These are phyloP conservation scores for Olivierus martensii DNA, from an alignment of 1,140 invertebrate species.

Conservation along the genomic window DNA sequence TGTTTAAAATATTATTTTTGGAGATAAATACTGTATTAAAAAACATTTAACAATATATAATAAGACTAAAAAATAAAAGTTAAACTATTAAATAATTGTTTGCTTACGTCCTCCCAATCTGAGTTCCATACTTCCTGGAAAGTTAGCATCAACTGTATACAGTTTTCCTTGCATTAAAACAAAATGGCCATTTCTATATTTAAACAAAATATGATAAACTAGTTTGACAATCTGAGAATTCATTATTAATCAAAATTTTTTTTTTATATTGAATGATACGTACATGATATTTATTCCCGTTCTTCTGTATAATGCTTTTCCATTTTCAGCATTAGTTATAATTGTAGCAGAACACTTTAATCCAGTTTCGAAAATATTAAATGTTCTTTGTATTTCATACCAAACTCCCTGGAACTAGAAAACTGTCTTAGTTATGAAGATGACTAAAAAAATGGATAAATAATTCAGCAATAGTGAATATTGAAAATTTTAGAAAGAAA, in stretches of 20 bases:
- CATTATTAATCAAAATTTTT: too few species aligned
- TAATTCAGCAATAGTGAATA: too few species aligned
- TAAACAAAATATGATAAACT: too few species aligned
- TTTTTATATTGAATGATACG: background rate
- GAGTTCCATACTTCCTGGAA: slow-evolving; percentile 3
- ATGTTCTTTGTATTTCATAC: slow-evolving; percentile 11
- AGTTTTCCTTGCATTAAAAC: too few species aligned
- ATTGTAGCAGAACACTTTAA: slow-evolving; percentile 8
- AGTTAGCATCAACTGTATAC: background rate
- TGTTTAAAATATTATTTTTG: background rate
- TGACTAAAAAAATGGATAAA: too few species aligned
- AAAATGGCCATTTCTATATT: too few species aligned
- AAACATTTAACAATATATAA: background rate
- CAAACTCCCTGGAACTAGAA: slow-evolving; percentile 9
- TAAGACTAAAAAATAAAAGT: too few species aligned
- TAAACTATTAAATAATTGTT: too few species aligned
- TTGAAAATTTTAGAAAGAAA: too few species aligned
- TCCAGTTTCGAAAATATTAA: slow-evolving; percentile 5
- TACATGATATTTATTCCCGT: slow-evolving; percentile 11
- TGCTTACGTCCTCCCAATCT: slow-evolving; percentile 7
- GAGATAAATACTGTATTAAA: background rate
- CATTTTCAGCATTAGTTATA: slow-evolving; percentile 1
- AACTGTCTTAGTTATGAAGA: too few species aligned
- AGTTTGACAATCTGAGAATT: too few species aligned
- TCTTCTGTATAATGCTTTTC: slow-evolving; percentile 3